A percentile compares a stretch with the other conserved stretches of the same genome.
Evolutionary conservation across 2,888 invertebrate genomes (phyloP).

Genomic region (Pherbina coryleti): DNA sequence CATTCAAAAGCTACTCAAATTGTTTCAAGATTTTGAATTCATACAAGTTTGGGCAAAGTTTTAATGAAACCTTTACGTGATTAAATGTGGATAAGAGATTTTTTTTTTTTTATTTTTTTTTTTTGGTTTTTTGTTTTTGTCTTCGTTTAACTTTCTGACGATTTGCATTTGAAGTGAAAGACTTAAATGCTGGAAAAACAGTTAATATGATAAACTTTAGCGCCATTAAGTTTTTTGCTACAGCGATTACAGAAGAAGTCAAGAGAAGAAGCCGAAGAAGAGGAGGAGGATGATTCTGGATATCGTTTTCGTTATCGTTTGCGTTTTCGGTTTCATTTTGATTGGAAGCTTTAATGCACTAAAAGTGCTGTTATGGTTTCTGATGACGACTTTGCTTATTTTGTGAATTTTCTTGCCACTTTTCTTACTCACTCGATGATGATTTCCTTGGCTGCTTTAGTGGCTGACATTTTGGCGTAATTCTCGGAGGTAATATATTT

Average conservation of each 20-base stretch:
- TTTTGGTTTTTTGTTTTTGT: no score
- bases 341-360: not conserved
- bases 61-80: no score
- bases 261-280: no score
- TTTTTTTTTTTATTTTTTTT: no score
- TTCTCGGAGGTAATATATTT: constrained; percentile 11
- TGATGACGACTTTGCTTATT: not conserved
- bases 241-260: not conserved
- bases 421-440: not conserved
- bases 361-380: not conserved
- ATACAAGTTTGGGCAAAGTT: no score
- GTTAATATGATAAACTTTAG: no score
- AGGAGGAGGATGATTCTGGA: not conserved
- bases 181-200: no score
- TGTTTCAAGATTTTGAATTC: no score
- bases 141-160: no score
- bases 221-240: not conserved
- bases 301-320: not conserved
- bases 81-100: no score
- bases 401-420: not conserved
- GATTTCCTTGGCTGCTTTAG: not conserved
- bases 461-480: not conserved
- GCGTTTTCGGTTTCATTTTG: not conserved
- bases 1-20: no score
- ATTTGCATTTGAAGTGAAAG: no score